Percentiles rank a stretch among this genome's conserved stretches.
These are phyloP conservation scores for Epinephelus coioides DNA, from an alignment of 2,797 vertebrate species.

Conservation along the genomic window DNA sequence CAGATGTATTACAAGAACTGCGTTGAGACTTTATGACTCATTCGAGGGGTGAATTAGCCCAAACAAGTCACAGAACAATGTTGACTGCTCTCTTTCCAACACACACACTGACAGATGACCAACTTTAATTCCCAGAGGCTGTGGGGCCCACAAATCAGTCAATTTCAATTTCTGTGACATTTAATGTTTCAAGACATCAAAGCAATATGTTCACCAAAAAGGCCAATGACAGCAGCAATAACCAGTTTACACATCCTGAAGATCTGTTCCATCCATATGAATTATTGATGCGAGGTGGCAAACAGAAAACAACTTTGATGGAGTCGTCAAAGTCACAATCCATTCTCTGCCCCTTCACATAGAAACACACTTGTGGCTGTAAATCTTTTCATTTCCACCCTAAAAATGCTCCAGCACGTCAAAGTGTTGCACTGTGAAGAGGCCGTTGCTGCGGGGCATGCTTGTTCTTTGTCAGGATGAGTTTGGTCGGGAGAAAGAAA, in stretches of 20 bases:
- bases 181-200: constrained; percentile 12
- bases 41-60: constrained; percentile 12
- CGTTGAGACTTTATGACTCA: constrained; percentile 55
- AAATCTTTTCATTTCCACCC: constrained; percentile 54
- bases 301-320: constrained; percentile 43
- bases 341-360: constrained; percentile 6
- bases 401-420: constrained; percentile 29
- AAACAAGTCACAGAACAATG: constrained; percentile 45
- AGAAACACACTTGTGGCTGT: constrained; percentile 35
- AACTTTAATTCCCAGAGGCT: constrained; percentile 11
- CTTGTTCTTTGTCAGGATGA: constrained; percentile 71
- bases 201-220: constrained; percentile 24
- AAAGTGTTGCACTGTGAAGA: constrained; percentile 46
- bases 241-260: constrained; percentile 2
- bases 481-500: constrained; percentile 59
- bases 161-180: constrained; percentile 15
- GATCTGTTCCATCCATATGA: constrained; percentile 20
- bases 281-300: constrained; percentile 25
- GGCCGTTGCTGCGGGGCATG: constrained; percentile 46
- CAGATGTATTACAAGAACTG: constrained; percentile 36
- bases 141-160: constrained; percentile 31
- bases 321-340: constrained; percentile 36
- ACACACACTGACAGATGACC: constrained; percentile 23
- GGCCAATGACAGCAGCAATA: not conserved
- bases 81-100: constrained; percentile 30